A percentile compares a stretch with the other conserved stretches of the same genome.
These are phyloP conservation scores for Scaptomyza caliginosa DNA, from an alignment of 2,888 invertebrate genomes.

Conservation along the genomic window DNA sequence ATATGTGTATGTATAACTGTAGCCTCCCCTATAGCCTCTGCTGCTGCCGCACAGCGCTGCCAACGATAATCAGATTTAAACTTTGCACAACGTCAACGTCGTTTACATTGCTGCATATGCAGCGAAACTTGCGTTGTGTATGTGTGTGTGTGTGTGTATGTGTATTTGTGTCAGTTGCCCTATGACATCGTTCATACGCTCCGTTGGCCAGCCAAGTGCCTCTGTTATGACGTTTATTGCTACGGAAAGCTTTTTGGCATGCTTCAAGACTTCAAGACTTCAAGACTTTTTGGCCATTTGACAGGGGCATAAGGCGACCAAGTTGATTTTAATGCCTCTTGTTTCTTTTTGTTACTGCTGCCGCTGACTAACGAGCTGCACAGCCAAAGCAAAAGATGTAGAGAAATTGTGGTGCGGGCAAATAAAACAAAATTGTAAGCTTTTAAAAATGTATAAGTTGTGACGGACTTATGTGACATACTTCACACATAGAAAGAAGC, in stretches of 20 bases:
- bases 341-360: constrained; percentile 8
- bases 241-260: constrained; percentile 74
- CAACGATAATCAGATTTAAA: constrained; percentile 78
- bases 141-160: constrained; percentile 14
- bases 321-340: constrained; percentile 53
- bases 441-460: constrained; percentile 37
- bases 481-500: background rate
- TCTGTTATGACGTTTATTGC: constrained; percentile 75
- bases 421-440: constrained; percentile 33
- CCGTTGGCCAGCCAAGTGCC: constrained; percentile 75
- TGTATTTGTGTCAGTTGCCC: constrained; percentile 55
- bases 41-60: constrained; percentile 27
- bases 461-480: constrained; percentile 11
- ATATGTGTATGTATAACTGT: constrained; percentile 15
- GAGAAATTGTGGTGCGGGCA: background rate
- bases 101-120: constrained; percentile 62
- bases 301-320: constrained; percentile 58
- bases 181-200: constrained; percentile 77
- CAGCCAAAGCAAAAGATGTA: background rate
- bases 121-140: constrained; percentile 5
- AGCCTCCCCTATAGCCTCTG: constrained; percentile 2
- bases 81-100: constrained; percentile 78
- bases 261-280: constrained; percentile 68
- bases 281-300: constrained; percentile 55
- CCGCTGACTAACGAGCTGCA: constrained; percentile 38